A percentile compares a stretch with the other conserved stretches of the same genome.
Evolutionary conservation across 2,888 invertebrate genomes (phyloP).

Genomic region (Heteromurus nitidus): DNA sequence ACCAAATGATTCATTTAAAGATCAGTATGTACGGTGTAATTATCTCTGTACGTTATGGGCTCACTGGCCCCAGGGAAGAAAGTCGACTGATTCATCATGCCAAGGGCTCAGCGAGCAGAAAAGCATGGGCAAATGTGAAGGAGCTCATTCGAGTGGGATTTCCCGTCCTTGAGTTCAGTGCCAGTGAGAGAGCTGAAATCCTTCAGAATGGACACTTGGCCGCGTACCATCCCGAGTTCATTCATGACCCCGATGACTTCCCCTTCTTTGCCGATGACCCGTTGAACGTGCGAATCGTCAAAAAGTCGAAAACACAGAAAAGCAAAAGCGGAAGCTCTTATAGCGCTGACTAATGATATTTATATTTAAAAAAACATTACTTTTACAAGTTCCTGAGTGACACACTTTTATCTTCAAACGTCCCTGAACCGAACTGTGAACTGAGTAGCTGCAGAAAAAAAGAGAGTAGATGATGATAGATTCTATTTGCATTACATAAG

Average conservation of each 20-base stretch:
- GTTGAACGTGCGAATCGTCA: slow-evolving; percentile 92
- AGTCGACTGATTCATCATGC: slow-evolving; percentile 93
- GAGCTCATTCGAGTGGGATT: slow-evolving; percentile 87
- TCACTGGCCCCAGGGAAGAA: slow-evolving; percentile 91
- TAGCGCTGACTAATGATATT: slow-evolving; percentile 11
- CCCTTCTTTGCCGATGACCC: slow-evolving; percentile 97
- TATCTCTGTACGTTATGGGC: slow-evolving; percentile 95
- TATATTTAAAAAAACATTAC: slow-evolving; percentile 24
- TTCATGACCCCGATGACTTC: slow-evolving; percentile 91
- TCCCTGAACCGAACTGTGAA: slow-evolving; percentile 67
- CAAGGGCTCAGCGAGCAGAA: slow-evolving; percentile 88
- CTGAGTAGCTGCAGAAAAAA: slow-evolving; percentile 65
- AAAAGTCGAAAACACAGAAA: slow-evolving; percentile 75
- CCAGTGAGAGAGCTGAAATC: slow-evolving; percentile 91
- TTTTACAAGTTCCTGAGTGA: slow-evolving; percentile 51
- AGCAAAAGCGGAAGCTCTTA: slow-evolving; percentile 32
- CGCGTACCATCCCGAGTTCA: slow-evolving; percentile 93
- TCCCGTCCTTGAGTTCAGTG: slow-evolving; percentile 88
- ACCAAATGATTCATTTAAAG: slow-evolving; percentile 80
- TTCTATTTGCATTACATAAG: slow-evolving; percentile 15
- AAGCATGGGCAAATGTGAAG: slow-evolving; percentile 95
- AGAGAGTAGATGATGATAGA: slow-evolving; percentile 34
- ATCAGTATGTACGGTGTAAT: slow-evolving; percentile 93
- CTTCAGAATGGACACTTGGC: slow-evolving; percentile 88
- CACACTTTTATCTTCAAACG: slow-evolving; percentile 61